Evolutionary conservation across 2,797 vertebrate species (phyloP), one percentile per base, ranked within the genome.

Genomic region (Clarias pachynema): DNA sequence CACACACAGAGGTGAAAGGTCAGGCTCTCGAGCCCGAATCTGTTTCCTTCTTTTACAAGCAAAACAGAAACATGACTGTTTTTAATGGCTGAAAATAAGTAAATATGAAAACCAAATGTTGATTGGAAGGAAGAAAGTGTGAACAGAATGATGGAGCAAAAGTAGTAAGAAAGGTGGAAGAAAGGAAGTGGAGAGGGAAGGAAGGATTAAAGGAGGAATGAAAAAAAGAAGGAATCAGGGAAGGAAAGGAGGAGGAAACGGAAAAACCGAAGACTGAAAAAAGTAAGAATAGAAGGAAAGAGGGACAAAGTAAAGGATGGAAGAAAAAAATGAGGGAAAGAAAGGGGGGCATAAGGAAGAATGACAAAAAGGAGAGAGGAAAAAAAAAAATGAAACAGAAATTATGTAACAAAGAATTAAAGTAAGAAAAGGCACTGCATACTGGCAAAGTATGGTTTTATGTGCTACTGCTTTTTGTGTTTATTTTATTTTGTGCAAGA

Each of bases 1-100:
- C 77, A 85, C 85, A 91, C 89, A 24, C 44, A 2, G 24, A 75
- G 79, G 79, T 81, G 69, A 80, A 22, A 81, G 68, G 68, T 63
- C 69, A 66, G 20, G 57, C 84, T 31, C 40, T 75, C 69, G 44
- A 68, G 60, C 60, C 29, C 81, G 26, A 56, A 57, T 31, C 22
- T 5, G 40, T 44, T 44, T 65, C 4, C n/a, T 74, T 44, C 75
- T 59, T 22, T 40, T 79, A 24, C 10, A 37, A 20, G 31, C 20
- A 40, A 37, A 37, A 12, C 10, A 10, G 16, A 53, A 56, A 26
- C 14, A 26, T 8, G 15, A 26, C n/a, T 74, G n/a, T 53, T 74
- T 70, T 72, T 24, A 6, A 69, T 14, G 37, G 68, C 10, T 69
- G 40, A 44, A 44, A 44, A 44, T 44, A 44, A 44, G 9, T 14